A percentile compares a stretch with the other conserved stretches of the same genome.
Conservation (phyloP, 2,797 vertebrate species). For the Siniperca obscura region DNA sequence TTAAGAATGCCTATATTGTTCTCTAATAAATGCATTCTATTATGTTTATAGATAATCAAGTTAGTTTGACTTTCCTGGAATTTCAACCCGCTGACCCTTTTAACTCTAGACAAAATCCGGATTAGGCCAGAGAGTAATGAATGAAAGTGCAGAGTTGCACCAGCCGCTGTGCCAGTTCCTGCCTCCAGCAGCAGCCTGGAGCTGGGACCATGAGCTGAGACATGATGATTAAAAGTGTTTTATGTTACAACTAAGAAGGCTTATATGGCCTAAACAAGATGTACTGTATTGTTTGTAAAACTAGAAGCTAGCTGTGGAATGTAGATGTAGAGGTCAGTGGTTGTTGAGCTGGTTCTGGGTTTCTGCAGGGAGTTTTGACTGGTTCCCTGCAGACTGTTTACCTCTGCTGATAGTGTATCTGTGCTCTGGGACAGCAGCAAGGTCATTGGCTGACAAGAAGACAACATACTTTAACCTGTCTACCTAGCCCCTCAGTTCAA, state of each 20-base stretch:
- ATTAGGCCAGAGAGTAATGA: constrained; percentile 58
- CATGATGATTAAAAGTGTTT: neutral
- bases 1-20: neutral
- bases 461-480: neutral
- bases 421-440: constrained; percentile 41
- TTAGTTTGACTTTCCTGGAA: constrained; percentile 26
- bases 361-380: constrained; percentile 49
- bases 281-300: neutral
- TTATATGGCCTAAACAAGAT: neutral
- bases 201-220: neutral
- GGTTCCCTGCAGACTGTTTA: constrained; percentile 56
- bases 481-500: neutral
- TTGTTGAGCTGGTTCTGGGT: neutral
- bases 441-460: constrained; percentile 28
- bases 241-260: neutral
- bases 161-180: constrained; percentile 13
- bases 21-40: neutral
- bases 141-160: constrained; percentile 72
- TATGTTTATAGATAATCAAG: neutral
- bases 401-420: constrained; percentile 62
- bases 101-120: constrained; percentile 57
- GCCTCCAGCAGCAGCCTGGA: constrained; percentile 1
- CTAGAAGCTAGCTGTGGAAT: neutral
- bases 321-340: neutral
- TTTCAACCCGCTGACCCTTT: constrained; percentile 47